A percentile compares a stretch with the other conserved stretches of the same genome.
Conservation (phyloP, 2,113 vertebrate genomes). For the Peromyscus polionotus region DNA sequence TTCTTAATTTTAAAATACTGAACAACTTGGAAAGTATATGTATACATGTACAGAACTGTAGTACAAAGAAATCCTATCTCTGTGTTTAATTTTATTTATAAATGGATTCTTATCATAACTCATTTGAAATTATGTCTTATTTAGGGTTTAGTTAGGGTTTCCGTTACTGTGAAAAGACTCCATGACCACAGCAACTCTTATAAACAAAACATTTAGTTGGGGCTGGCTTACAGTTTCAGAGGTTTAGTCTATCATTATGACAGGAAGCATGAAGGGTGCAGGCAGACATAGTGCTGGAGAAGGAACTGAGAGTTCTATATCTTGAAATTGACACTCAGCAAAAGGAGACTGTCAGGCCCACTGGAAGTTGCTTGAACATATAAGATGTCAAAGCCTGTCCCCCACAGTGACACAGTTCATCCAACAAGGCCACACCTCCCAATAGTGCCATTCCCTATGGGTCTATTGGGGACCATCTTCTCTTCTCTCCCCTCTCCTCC, state of each 20-base stretch:
- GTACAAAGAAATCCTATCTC: background rate
- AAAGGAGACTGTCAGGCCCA: background rate
- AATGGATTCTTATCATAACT: background rate
- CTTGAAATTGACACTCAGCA: background rate
- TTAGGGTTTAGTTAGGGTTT: background rate
- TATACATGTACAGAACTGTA: background rate
- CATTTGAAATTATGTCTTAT: background rate
- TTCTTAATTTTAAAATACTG: slow-evolving; percentile 15
- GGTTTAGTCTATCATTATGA: background rate
- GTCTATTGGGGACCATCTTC: too few relatives aligned
- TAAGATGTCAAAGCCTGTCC: background rate
- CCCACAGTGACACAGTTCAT: background rate
- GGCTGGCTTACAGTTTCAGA: background rate
- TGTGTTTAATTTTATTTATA: background rate
- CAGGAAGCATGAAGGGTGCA: background rate
- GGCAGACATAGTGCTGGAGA: background rate
- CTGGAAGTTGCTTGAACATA: background rate
- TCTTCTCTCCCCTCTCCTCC: too few relatives aligned
- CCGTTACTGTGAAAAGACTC: too few relatives aligned
- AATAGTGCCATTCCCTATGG: background rate
- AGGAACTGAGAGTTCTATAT: too few relatives aligned
- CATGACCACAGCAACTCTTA: background rate
- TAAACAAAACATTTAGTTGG: background rate
- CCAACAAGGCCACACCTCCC: background rate
- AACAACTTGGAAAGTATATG: background rate